These are phyloP conservation scores for Pipistrellus pipistrellus DNA, from an alignment of 2,797 vertebrate genomes.

Conservation along the genomic window DNA sequence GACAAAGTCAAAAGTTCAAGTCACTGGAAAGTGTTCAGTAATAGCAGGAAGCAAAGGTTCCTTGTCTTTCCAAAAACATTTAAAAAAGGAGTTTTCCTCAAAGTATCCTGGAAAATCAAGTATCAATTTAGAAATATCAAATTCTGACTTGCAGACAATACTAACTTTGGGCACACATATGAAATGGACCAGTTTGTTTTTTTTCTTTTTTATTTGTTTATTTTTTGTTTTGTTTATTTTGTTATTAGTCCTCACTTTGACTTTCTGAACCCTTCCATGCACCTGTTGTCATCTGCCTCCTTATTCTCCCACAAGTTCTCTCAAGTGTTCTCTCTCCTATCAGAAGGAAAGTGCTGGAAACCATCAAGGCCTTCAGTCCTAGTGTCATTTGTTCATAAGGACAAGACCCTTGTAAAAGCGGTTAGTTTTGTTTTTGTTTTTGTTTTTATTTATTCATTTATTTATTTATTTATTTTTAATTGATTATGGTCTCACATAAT, in stretches of 20 bases:
- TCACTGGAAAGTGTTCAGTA: conserved; percentile 3
- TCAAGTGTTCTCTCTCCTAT: not conserved
- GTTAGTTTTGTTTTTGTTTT: not conserved
- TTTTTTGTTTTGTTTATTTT: too few species aligned
- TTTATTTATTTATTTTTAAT: too few species aligned
- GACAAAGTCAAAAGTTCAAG: not conserved
- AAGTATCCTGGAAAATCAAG: not conserved
- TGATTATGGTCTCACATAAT: too few species aligned
- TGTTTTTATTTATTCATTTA: too few species aligned
- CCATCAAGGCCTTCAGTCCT: not conserved
- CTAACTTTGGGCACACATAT: not conserved
- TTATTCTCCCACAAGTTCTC: not conserved
- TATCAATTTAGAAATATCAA: not conserved
- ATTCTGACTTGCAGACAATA: not conserved
- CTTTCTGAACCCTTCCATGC: not conserved
- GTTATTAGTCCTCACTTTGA: not conserved
- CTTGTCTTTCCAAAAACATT: not conserved
- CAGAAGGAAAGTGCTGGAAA: not conserved
- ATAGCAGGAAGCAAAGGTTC: not conserved
- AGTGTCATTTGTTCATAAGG: not conserved
- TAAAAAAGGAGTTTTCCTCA: not conserved
- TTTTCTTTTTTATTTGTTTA: not conserved
- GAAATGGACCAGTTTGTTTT: not conserved
- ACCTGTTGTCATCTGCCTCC: not conserved
- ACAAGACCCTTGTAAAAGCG: not conserved